Evolutionary conservation across 2,888 invertebrate genomes (phyloP), one percentile per base, ranked within the genome.

Genomic region (Euzophera pinguis): DNA sequence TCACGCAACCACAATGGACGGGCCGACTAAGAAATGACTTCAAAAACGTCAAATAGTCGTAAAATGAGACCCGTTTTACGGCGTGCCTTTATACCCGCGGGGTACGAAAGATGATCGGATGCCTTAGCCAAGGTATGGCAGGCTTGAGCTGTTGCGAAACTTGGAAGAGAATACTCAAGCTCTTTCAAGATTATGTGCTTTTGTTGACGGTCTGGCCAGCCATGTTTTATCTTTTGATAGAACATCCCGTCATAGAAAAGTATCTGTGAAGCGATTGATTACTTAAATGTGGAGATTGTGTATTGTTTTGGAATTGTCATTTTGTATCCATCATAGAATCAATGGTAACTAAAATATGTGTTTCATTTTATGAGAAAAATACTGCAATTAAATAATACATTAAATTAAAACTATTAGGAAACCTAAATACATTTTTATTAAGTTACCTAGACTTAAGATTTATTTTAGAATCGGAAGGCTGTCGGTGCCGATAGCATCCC

Each of bases 21-120:
- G 69, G 57, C 66, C 70, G 72, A 65, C 78, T 80, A 78, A 84
- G 84, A 81, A 83, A 87, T 81, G 75, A 72, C 84, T 84, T 84
- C 78, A 80, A 84, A 86, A 84, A 83, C 77, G 88, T 86, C 88
- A 88, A 88, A 87, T 80, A 87, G 83, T 85, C 84, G 79, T 88
- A 89, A 89, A 88, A 79, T 77, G 80, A 75, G 83, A 81, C 79
- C 78, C 81, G 88, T 86, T 88, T 88, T 86, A 88, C 81, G 83
- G 82, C 77, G 76, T 84, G 82, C 81, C 81, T 88, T 85, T 86
- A 86, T 80, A 81, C 81, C 87, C 80, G 75, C 77, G 64, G 73
- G 85, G 80, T 80, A 74, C 78, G 78, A 77, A 78, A 77, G 81
- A 80, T 78, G 82, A 73, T 74, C 79, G 80, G 78, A 78, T 76